phyloP scores from a whole-genome alignment of 1,140 invertebrate species.

The Teleopsis dalmanni region DNA sequence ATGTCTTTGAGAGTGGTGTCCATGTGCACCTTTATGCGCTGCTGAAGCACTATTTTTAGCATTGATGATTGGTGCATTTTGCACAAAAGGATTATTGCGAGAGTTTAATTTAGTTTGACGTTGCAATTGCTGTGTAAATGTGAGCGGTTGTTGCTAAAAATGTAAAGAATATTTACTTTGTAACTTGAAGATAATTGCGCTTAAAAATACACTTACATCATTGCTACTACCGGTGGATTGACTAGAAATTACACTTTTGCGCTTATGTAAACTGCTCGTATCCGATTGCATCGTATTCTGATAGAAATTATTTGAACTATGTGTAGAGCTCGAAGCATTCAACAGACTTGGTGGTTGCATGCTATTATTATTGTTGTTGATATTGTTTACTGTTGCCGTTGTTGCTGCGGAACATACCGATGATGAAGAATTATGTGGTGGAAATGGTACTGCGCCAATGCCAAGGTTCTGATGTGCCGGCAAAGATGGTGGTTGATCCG shows the following conservation, averaged over 20 bases:
- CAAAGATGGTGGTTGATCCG: slow-evolving; percentile 38
- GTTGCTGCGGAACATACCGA: slow-evolving; percentile 36
- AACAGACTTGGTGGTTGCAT: slow-evolving; percentile 26
- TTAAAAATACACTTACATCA: slow-evolving; percentile 26
- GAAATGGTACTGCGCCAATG: slow-evolving; percentile 13
- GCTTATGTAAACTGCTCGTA: slow-evolving; percentile 41
- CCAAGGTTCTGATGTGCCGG: slow-evolving; percentile 35
- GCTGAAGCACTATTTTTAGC: slow-evolving; percentile 43
- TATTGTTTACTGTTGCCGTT: slow-evolving; percentile 36
- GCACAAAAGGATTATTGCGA: slow-evolving; percentile 33
- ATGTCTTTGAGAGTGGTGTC: slow-evolving; percentile 46
- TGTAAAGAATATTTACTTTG: neutral
- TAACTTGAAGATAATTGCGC: neutral
- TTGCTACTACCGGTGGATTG: slow-evolving; percentile 45
- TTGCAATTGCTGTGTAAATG: slow-evolving; percentile 73
- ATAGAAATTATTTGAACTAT: slow-evolving; percentile 44
- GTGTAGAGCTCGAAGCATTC: slow-evolving; percentile 43
- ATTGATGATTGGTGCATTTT: slow-evolving; percentile 30
- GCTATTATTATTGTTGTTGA: slow-evolving; percentile 20
- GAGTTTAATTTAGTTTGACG: slow-evolving; percentile 43
- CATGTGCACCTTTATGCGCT: slow-evolving; percentile 21
- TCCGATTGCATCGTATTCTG: slow-evolving; percentile 46
- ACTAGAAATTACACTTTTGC: slow-evolving; percentile 45
- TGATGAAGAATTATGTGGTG: slow-evolving; percentile 35
- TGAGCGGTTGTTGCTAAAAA: slow-evolving; percentile 47